Evolutionary conservation across 2,113 vertebrate genomes (phyloP).

Genomic region (Hypomesus transpacificus): DNA sequence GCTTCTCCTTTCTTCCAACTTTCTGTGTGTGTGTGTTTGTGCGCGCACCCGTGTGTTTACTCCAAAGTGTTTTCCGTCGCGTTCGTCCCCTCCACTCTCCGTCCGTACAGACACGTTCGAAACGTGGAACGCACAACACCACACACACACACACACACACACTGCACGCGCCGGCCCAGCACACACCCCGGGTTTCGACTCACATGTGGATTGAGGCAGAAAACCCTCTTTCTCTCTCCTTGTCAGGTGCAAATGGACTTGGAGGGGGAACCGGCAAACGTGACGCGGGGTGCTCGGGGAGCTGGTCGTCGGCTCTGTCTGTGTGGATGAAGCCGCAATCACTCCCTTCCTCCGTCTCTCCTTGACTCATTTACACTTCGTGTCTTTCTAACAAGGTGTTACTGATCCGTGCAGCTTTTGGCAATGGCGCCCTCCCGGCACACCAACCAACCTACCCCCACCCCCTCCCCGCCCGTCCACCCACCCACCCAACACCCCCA

Average conservation of each 20-base stretch:
- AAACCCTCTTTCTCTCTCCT: constrained; percentile 33
- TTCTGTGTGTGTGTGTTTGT: background rate
- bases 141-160: constrained; percentile 11
- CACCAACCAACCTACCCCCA: constrained; percentile 41
- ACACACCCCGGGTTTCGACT: constrained; percentile 19
- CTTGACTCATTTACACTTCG: constrained; percentile 67
- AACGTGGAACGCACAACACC: background rate
- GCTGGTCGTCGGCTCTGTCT: constrained; percentile 52
- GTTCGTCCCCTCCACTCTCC: constrained; percentile 23
- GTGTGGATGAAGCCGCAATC: constrained; percentile 51
- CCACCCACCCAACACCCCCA: background rate
- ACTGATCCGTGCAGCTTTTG: constrained; percentile 57
- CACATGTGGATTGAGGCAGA: constrained; percentile 44
- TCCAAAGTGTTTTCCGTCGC: background rate
- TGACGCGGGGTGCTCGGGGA: constrained; percentile 41
- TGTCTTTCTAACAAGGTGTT: constrained; percentile 55
- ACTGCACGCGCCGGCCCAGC: constrained; percentile 5
- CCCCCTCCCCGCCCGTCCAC: constrained; percentile 24
- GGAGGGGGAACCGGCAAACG: constrained; percentile 38
- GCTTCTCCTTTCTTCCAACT: constrained; percentile 62
- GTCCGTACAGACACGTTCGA: background rate
- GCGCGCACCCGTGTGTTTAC: background rate
- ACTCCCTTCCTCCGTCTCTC: constrained; percentile 36
- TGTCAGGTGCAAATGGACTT: constrained; percentile 65
- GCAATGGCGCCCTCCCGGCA: constrained; percentile 64